A percentile compares a stretch with the other conserved stretches of the same genome.
Evolutionary conservation across 2,888 invertebrate genomes (phyloP).

Genomic region (Pachydiplax longipennis): DNA sequence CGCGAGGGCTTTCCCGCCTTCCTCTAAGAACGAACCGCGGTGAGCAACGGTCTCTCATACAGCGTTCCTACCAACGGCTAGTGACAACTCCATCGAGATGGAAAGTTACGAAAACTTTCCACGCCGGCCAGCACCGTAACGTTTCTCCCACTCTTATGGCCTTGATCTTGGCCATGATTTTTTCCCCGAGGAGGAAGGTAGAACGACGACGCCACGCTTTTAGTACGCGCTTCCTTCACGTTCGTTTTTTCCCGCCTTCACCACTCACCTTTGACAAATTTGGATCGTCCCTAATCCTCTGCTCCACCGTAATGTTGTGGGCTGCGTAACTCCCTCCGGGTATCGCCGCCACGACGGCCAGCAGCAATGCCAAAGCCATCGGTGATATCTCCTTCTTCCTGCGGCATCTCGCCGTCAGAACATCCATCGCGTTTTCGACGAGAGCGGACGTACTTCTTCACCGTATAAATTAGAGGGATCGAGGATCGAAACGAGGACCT

Average conservation of each 20-base stretch:
- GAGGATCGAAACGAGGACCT: background rate
- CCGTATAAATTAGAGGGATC: background rate
- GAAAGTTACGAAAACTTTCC: background rate
- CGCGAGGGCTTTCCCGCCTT: background rate
- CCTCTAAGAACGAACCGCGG: background rate
- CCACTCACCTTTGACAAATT: conserved; percentile 12
- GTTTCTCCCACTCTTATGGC: background rate
- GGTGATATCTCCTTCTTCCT: background rate
- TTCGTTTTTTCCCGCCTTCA: background rate
- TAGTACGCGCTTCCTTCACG: background rate
- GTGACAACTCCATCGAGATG: background rate
- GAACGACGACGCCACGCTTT: conserved; percentile 1
- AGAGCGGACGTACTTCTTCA: background rate
- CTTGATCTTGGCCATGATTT: conserved; percentile 17
- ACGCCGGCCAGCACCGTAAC: background rate
- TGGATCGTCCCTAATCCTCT: conserved; percentile 7
- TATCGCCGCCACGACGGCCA: background rate
- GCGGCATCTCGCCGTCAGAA: background rate
- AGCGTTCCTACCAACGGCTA: too few relatives aligned
- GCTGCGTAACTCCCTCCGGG: conserved; percentile 1
- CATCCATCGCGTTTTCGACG: conserved; percentile 7
- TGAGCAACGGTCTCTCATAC: background rate
- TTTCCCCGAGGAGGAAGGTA: background rate
- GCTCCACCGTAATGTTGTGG: conserved; percentile 13
- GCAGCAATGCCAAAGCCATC: background rate